Evolutionary conservation across 2,888 invertebrate genomes (phyloP).

Genomic region (Lucinisca nassula): DNA sequence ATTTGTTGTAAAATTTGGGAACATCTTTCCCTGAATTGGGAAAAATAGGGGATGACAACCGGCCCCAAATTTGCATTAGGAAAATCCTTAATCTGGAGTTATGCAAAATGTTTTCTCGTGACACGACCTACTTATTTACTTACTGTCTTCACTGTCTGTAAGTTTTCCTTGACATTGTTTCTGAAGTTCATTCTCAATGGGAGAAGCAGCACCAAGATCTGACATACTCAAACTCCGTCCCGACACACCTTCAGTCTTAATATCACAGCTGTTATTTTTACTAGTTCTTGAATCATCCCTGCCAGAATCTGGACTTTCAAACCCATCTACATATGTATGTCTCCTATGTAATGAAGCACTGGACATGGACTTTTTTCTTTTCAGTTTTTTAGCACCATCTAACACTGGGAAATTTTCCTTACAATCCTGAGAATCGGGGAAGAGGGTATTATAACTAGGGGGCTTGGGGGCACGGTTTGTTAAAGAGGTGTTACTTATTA

Average conservation of each 20-base stretch:
- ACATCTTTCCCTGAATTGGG: too few species aligned
- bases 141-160: conserved; percentile 62
- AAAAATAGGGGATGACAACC: too few species aligned
- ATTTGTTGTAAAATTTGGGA: too few species aligned
- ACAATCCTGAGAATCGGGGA: conserved; percentile 56
- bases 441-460: conserved; percentile 63
- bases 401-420: conserved; percentile 56
- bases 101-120: too few species aligned
- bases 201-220: conserved; percentile 65
- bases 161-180: conserved; percentile 56
- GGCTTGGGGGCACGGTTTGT: conserved; percentile 50
- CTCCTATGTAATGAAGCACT: conserved; percentile 64
- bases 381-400: conserved; percentile 59
- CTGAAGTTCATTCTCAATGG: conserved; percentile 68
- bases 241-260: conserved; percentile 17
- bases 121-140: too few species aligned
- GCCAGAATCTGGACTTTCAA: conserved; percentile 29
- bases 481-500: neutral
- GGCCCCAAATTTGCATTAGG: too few species aligned
- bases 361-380: conserved; percentile 67
- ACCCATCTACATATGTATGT: conserved; percentile 1
- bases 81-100: too few species aligned
- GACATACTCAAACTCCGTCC: conserved; percentile 73
- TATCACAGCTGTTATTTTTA: neutral
- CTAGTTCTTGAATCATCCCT: conserved; percentile 23